These are phyloP conservation scores for Python bivittatus DNA, from an alignment of 2,113 vertebrate species.

Conservation along the genomic window DNA sequence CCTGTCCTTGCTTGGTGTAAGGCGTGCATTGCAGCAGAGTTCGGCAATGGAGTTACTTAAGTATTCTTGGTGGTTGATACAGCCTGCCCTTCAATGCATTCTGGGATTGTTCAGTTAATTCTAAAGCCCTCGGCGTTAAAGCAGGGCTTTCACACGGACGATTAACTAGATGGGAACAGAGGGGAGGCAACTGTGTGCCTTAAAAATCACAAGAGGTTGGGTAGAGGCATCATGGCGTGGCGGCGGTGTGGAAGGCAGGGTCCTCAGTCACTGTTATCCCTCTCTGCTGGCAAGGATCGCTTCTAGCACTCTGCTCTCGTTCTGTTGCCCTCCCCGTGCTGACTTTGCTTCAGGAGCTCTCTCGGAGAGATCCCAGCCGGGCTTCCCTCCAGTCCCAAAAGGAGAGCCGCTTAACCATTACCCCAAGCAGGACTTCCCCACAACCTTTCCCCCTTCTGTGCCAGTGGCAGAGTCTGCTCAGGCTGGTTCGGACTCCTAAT, in stretches of 20 bases:
- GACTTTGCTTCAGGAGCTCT: not conserved
- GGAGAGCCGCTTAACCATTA: not conserved
- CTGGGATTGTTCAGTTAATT: not conserved
- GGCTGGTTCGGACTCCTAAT: not conserved
- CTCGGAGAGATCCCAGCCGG: not conserved
- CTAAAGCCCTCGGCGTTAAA: not conserved
- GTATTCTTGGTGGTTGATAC: not conserved
- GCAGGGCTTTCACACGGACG: not conserved
- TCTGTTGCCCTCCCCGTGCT: not conserved
- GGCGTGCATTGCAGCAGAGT: not conserved
- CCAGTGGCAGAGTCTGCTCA: not conserved
- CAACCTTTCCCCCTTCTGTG: not conserved
- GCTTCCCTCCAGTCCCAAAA: not conserved
- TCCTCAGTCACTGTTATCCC: not conserved
- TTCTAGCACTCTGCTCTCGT: not conserved
- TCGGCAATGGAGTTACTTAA: not conserved
- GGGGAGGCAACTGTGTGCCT: not conserved
- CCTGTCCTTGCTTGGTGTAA: not conserved
- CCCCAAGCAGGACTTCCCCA: not conserved
- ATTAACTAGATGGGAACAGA: not conserved
- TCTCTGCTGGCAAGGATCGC: not conserved
- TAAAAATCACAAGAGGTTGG: not conserved
- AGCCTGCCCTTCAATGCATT: not conserved
- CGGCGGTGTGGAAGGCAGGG: not conserved
- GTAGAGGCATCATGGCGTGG: not conserved